Conservation (phyloP, 2,113 vertebrate species). For the Sterna hirundo region DNA sequence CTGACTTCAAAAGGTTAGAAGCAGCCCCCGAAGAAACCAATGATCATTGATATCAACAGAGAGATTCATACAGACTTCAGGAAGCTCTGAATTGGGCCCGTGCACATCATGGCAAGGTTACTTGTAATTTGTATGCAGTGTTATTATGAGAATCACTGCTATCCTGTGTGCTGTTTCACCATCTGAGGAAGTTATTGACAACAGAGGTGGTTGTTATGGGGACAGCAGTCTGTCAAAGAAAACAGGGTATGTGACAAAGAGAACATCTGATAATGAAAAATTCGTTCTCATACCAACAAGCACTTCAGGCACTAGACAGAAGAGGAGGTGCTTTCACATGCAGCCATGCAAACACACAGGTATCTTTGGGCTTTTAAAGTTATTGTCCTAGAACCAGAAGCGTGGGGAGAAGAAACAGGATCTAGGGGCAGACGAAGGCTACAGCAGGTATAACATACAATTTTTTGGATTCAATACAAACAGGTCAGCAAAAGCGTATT, state of each 20-base stretch:
- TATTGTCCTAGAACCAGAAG: background rate
- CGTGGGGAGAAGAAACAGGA: conserved; percentile 19
- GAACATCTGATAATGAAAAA: background rate
- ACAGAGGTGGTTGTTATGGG: background rate
- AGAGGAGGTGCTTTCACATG: background rate
- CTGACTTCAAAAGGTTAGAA: background rate
- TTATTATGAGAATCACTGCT: background rate
- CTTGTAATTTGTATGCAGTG: background rate
- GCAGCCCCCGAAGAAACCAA: background rate
- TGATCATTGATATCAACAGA: background rate
- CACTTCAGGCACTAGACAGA: background rate
- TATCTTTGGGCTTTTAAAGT: background rate
- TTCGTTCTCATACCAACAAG: background rate
- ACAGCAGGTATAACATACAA: background rate
- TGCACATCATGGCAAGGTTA: background rate
- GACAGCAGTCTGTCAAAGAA: background rate
- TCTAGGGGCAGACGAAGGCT: background rate
- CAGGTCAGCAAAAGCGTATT: conserved; percentile 50
- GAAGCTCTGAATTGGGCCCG: background rate
- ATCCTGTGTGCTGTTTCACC: background rate
- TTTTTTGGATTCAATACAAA: conserved; percentile 36
- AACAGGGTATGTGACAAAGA: background rate
- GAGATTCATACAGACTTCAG: background rate
- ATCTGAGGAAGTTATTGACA: background rate
- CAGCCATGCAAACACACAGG: background rate